Percentiles rank a stretch among this genome's conserved stretches.
phyloP scores from a whole-genome alignment of 92 coral and sea anemone species.

The Zoanthus sansibaricus region DNA sequence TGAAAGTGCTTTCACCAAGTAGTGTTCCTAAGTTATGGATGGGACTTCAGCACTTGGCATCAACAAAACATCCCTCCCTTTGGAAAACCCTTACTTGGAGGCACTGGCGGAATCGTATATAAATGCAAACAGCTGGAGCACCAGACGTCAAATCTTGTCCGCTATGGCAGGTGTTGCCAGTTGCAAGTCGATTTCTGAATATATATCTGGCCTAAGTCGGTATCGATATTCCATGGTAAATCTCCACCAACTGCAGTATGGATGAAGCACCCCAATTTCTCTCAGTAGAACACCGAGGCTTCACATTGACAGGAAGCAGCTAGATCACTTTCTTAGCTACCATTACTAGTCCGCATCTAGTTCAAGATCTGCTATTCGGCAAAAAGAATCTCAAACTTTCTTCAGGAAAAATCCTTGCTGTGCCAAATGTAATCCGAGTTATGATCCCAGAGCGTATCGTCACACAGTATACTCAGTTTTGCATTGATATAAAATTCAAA shows the following conservation, averaged over 20 bases:
- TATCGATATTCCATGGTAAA: constrained; percentile 49
- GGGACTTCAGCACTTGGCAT: not conserved
- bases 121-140: not conserved
- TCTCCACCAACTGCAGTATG: constrained; percentile 47
- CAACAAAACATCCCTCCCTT: not conserved
- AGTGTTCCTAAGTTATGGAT: not conserved
- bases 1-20: constrained; percentile 47
- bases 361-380: not conserved
- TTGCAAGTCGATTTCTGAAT: not conserved
- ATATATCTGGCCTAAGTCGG: constrained; percentile 46
- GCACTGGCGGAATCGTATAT: not conserved
- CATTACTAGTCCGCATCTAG: not conserved
- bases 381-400: not conserved
- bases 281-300: constrained; percentile 40
- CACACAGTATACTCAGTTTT: constrained; percentile 47
- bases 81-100: not conserved
- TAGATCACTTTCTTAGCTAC: constrained; percentile 47
- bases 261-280: constrained; percentile 56
- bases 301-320: constrained; percentile 46
- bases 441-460: constrained; percentile 57
- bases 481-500: constrained; percentile 32
- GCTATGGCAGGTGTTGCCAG: too few species aligned
- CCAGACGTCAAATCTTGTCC: too few species aligned
- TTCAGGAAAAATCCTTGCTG: not conserved
- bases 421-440: constrained; percentile 36